Conservation (phyloP, 2,113 vertebrate species). For the Oreocharis arfaki region DNA sequence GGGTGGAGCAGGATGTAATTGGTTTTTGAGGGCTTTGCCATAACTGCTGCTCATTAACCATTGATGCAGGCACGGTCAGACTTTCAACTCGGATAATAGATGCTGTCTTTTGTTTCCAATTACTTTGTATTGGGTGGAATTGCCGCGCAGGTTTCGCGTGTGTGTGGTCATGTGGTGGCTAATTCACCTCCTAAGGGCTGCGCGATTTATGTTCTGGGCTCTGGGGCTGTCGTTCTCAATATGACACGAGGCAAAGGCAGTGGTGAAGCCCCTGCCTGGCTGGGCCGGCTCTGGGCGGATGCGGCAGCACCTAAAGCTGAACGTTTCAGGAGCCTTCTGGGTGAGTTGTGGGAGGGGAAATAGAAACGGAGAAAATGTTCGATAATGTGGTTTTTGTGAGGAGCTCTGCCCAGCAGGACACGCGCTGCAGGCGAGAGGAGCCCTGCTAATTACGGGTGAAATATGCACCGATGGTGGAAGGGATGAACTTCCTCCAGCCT, state of each 20-base stretch:
- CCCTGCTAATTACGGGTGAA: neutral
- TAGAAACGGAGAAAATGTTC: neutral
- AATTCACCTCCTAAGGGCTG: neutral
- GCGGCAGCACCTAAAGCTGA: neutral
- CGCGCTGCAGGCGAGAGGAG: neutral
- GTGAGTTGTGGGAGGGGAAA: neutral
- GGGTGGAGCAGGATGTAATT: neutral
- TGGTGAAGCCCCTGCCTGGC: fast-evolving
- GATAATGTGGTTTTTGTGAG: fast-evolving
- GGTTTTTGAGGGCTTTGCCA: conserved; percentile 21
- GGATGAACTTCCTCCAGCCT: neutral
- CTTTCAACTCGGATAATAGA: neutral
- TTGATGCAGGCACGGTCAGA: neutral
- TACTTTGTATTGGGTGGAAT: neutral
- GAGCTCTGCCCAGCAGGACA: neutral
- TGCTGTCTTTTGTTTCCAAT: neutral
- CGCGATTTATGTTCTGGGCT: neutral
- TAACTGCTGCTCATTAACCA: conserved; percentile 25
- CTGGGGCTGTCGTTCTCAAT: neutral
- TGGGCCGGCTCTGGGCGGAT: neutral
- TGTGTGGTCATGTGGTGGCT: neutral
- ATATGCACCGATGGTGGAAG: fast-evolving
- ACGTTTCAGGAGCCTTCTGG: neutral
- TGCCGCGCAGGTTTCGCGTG: neutral
- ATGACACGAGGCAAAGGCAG: neutral